Conservation (phyloP, 2,797 vertebrate genomes). For the Rhodeus uyekii region DNA sequence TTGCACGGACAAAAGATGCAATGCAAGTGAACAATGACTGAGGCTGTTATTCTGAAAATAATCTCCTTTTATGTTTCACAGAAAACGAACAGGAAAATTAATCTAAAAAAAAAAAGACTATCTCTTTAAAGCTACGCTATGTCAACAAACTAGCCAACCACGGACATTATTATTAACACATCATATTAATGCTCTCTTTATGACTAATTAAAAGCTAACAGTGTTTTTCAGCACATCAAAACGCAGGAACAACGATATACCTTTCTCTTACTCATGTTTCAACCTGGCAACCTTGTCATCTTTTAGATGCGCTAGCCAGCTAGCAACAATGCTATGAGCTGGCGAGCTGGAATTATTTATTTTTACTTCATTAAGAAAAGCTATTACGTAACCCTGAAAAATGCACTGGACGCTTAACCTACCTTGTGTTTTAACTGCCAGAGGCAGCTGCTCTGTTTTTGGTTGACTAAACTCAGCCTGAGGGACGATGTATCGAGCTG, state of each 20-base stretch:
- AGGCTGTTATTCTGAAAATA: background rate
- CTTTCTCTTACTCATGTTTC: constrained; percentile 13
- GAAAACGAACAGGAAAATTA: no score
- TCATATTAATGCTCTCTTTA: background rate
- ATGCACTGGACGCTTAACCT: background rate
- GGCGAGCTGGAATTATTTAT: background rate
- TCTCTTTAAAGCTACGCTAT: constrained; percentile 1
- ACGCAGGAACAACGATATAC: background rate
- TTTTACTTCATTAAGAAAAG: background rate
- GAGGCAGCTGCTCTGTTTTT: constrained; percentile 21
- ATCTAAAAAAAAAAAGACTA: no score
- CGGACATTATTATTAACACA: background rate
- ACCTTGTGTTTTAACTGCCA: constrained; percentile 34
- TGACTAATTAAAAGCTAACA: background rate
- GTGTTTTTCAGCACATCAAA: background rate
- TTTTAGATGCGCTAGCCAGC: constrained; percentile 28
- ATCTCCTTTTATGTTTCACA: background rate
- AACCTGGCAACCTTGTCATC: constrained; percentile 26
- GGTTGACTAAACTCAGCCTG: background rate
- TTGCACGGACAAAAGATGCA: background rate
- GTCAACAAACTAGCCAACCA: constrained; percentile 13
- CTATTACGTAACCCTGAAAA: background rate
- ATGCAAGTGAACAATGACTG: background rate
- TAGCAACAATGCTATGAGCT: constrained; percentile 33
- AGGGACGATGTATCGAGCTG: constrained; percentile 5